Evolutionary conservation across 2,113 vertebrate genomes (phyloP).

Genomic region (Triplophysa dalaica): DNA sequence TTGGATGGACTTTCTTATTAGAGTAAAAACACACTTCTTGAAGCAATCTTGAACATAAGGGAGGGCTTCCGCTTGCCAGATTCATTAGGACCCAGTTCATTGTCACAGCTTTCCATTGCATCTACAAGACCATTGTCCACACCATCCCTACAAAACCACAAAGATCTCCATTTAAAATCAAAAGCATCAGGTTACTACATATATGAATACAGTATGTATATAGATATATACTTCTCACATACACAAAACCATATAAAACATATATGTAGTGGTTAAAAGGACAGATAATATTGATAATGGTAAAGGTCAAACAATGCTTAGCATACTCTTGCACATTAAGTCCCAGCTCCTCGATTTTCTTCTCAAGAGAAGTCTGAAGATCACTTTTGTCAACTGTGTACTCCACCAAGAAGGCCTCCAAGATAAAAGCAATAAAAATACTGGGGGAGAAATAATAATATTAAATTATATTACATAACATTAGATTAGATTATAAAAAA

Average conservation of each 20-base stretch:
- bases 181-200: background rate
- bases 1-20: background rate
- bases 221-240: background rate
- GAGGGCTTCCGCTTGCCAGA: slow-evolving; percentile 59
- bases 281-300: background rate
- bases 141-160: slow-evolving; percentile 71
- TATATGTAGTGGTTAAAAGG: too few species aligned
- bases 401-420: slow-evolving; percentile 94
- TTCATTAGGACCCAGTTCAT: slow-evolving; percentile 58
- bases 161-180: background rate
- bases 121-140: slow-evolving; percentile 75
- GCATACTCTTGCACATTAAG: slow-evolving; percentile 85
- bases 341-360: slow-evolving; percentile 89
- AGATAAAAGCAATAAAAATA: slow-evolving; percentile 91
- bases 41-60: slow-evolving; percentile 87
- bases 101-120: slow-evolving; percentile 77
- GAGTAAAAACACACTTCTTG: slow-evolving; percentile 80
- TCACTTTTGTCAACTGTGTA: slow-evolving; percentile 89
- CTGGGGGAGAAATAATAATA: slow-evolving; percentile 62
- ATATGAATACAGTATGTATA: too few species aligned
- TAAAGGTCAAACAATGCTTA: background rate
- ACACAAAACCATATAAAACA: background rate
- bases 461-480: background rate
- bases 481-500: too few species aligned
- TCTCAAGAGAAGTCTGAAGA: slow-evolving; percentile 89